Evolutionary conservation across 2,797 vertebrate species (phyloP), one percentile per base, ranked within the genome.

Genomic region (Syngnathus rostellatus): DNA sequence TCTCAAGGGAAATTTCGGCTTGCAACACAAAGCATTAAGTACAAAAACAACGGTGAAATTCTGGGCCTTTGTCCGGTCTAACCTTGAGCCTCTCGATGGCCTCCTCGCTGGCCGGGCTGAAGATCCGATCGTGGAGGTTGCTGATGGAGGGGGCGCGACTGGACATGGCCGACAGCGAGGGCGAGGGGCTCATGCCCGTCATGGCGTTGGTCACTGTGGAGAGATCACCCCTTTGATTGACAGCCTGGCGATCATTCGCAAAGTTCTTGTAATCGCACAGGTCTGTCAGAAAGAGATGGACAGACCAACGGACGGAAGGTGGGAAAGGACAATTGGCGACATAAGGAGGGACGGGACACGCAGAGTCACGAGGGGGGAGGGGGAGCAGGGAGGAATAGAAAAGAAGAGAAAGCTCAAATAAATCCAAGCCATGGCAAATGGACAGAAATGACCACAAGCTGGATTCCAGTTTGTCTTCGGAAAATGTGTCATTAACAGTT

Each of bases 161-260:
- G 87, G 97, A 94, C 82, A 99, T 76, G 72, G 88, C 94, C 0
- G 95, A 96, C 53, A 98, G 93, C 14, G 97, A 95, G 50, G 96
- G 96, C 2, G 95, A 99, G 60, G 97, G 96, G 77, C 97, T 98
- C 94, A 98, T 94, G 80, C 95, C 96, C 9, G 94, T 96, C 79
- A 98, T 95, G 80, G 91, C 94, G 31, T 96, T 91, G 91, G 93
- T 93, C 94, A 98, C 97, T 99, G 97, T 91, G 95, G 93, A 98
- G 89, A 99, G 93, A 99, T 93, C 92, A 96, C 93, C 93, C 89
- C 91, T 91, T 90, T 93, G 92, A 92, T 90, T 94, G 93, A 91
- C 86, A 90, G 90, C 88, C 91, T 91, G 89, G 89, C 83, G 82
- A 88, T 87, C 92, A 91, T 84, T 88, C 77, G 91, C 91, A 91